Percentiles rank a stretch among this genome's conserved stretches.
Evolutionary conservation across 2,888 invertebrate species (phyloP).

Genomic region (Mythimna loreyi): DNA sequence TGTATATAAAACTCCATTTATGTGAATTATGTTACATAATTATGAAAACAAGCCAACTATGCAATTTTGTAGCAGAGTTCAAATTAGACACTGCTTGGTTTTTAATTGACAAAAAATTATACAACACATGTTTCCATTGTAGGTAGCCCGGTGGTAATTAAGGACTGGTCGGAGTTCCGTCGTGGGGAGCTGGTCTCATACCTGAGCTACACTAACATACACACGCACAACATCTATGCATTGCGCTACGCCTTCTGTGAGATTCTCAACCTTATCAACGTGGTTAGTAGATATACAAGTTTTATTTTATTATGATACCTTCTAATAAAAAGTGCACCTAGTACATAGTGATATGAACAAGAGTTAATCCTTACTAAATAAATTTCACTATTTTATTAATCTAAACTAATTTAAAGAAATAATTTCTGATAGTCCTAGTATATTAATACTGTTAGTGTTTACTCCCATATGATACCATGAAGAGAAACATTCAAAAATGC

Average conservation of each 20-base stretch:
- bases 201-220: slow-evolving; percentile 88
- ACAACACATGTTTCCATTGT: slow-evolving; percentile 31
- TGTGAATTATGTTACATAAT: too few species aligned
- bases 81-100: neutral
- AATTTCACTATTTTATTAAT: too few species aligned
- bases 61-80: too few species aligned
- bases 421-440: too few species aligned
- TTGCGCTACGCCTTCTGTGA: slow-evolving; percentile 93
- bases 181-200: slow-evolving; percentile 91
- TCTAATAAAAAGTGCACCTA: slow-evolving; percentile 70
- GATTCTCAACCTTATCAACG: slow-evolving; percentile 93
- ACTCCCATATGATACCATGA: too few species aligned
- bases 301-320: neutral
- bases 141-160: slow-evolving; percentile 90
- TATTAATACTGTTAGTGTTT: too few species aligned
- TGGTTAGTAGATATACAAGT: slow-evolving; percentile 87
- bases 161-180: slow-evolving; percentile 89
- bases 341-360: slow-evolving; percentile 87
- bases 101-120: neutral
- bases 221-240: slow-evolving; percentile 92
- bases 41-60: too few species aligned
- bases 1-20: too few species aligned
- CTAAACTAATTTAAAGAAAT: too few species aligned
- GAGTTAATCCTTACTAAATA: neutral
- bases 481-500: neutral